These are phyloP conservation scores for Talpa occidentalis DNA, from an alignment of 2,113 vertebrate genomes.

Conservation along the genomic window DNA sequence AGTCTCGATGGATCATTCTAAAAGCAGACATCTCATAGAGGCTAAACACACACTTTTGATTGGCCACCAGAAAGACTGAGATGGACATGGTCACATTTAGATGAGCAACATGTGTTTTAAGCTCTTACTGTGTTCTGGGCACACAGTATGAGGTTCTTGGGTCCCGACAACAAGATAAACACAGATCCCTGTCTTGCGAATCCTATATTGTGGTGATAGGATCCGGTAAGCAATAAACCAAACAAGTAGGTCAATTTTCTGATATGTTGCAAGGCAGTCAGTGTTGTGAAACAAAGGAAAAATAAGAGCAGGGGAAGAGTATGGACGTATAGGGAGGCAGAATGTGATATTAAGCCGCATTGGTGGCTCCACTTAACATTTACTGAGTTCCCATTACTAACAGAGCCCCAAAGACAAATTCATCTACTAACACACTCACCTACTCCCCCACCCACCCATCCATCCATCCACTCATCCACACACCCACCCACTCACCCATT, in stretches of 20 bases:
- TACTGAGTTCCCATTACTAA: neutral
- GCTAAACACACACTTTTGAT: neutral
- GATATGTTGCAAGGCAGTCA: neutral
- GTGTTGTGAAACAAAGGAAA: neutral
- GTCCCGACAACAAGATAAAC: neutral
- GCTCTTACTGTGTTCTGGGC: neutral
- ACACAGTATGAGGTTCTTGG: neutral
- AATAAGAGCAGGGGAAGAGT: neutral
- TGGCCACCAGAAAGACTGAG: neutral
- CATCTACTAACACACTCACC: neutral
- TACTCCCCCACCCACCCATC: neutral
- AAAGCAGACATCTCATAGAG: neutral
- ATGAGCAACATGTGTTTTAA: neutral
- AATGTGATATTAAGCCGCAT: neutral
- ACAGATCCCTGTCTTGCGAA: neutral
- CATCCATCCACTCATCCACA: neutral
- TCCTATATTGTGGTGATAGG: neutral
- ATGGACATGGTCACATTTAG: neutral
- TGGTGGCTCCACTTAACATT: neutral
- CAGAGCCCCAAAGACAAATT: neutral
- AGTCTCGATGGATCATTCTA: neutral
- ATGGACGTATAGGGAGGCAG: neutral
- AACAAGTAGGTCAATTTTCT: neutral
- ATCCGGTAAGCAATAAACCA: neutral
- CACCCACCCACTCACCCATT: neutral